Evolutionary conservation across 2,113 vertebrate genomes (phyloP).

Genomic region (Sphaerodactylus townsendi): DNA sequence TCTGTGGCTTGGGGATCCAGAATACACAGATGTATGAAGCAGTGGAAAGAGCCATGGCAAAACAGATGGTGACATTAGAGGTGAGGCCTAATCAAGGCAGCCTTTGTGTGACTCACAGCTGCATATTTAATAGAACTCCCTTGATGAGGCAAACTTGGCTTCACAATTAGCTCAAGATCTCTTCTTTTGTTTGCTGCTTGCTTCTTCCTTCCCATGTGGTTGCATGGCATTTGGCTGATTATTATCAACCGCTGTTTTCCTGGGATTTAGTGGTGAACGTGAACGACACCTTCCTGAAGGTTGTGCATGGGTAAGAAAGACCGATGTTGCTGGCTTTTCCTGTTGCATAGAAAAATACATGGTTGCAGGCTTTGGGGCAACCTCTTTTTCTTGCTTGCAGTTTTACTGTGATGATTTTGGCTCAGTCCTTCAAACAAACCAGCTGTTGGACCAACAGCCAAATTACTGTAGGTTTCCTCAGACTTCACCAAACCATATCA

Average conservation of each 20-base stretch:
- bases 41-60: slow-evolving; percentile 95
- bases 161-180: background rate
- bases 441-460: slow-evolving; percentile 26
- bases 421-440: slow-evolving; percentile 31
- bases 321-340: background rate
- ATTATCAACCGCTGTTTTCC: slow-evolving; percentile 9
- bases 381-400: slow-evolving; percentile 42
- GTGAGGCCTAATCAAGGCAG: slow-evolving; percentile 73
- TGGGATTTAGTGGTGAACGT: slow-evolving; percentile 9
- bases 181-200: slow-evolving; percentile 9
- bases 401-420: slow-evolving; percentile 51
- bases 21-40: slow-evolving; percentile 99
- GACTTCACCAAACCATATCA: slow-evolving; percentile 28
- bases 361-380: slow-evolving; percentile 14
- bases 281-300: background rate
- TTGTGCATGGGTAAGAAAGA: background rate
- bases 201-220: slow-evolving; percentile 1
- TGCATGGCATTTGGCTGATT: slow-evolving; percentile 15
- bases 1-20: slow-evolving; percentile 96
- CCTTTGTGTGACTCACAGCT: slow-evolving; percentile 26
- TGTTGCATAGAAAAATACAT: slow-evolving; percentile 9
- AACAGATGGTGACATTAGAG: slow-evolving; percentile 97
- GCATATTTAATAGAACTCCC: slow-evolving; percentile 8
- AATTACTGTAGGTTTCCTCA: slow-evolving; percentile 31
- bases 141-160: slow-evolving; percentile 6